A percentile compares a stretch with the other conserved stretches of the same genome.
These are phyloP conservation scores for Apamea crenata DNA, from an alignment of 2,888 invertebrate genomes.

Conservation along the genomic window DNA sequence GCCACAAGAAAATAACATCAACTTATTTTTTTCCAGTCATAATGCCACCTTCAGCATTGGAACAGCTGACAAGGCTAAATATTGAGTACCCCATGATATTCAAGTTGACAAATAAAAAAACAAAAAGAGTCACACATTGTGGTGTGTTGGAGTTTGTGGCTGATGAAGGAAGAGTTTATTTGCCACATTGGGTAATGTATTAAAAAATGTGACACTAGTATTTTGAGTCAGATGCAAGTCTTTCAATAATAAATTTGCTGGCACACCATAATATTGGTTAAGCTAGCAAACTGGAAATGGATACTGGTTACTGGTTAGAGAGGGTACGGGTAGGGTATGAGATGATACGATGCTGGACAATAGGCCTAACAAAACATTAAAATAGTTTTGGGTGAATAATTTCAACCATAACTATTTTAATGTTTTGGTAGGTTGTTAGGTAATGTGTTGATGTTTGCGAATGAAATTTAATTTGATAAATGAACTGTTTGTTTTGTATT, in stretches of 20 bases:
- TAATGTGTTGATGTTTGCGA: too few relatives aligned
- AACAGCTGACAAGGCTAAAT: constrained; percentile 97
- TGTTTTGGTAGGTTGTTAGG: too few relatives aligned
- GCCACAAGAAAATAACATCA: not conserved
- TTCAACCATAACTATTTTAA: too few relatives aligned
- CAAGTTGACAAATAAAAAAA: constrained; percentile 97
- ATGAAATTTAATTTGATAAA: too few relatives aligned
- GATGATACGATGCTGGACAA: not conserved
- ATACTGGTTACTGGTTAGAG: too few relatives aligned
- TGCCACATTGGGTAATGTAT: constrained; percentile 98
- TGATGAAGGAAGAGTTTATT: constrained; percentile 99
- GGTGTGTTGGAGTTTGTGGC: constrained; percentile 99
- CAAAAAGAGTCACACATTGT: constrained; percentile 96
- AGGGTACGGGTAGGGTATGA: not conserved
- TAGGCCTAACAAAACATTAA: not conserved
- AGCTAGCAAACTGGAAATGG: not conserved
- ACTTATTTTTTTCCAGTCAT: constrained; percentile 93
- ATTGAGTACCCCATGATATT: constrained; percentile 99
- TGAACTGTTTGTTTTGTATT: too few relatives aligned
- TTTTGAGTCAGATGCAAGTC: not conserved
- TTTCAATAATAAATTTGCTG: not conserved
- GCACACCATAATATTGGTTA: not conserved
- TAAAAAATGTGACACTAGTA: not conserved
- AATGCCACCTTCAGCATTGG: constrained; percentile 99
- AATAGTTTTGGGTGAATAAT: too few relatives aligned